phyloP scores from a whole-genome alignment of 30 jellyfish, hydroid and myxozoan species.

The Turritopsis rubra region DNA sequence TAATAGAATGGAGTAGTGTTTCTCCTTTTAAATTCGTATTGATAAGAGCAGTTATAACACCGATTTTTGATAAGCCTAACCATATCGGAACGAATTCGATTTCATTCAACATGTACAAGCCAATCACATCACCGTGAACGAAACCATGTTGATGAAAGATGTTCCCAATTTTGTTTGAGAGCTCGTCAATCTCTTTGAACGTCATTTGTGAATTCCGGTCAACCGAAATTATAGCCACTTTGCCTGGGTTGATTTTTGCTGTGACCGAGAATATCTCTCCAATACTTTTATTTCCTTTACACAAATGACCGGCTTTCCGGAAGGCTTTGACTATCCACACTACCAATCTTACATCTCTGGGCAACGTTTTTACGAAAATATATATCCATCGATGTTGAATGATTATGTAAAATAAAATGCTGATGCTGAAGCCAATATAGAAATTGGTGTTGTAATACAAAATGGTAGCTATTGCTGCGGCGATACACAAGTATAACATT shows the following conservation, averaged over 20 bases:
- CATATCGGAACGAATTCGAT: constrained; percentile 45
- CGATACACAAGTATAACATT: not conserved
- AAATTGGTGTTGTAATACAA: not conserved
- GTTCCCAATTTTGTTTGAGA: constrained; percentile 26
- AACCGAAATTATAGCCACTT: constrained; percentile 15
- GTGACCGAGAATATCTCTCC: constrained; percentile 13
- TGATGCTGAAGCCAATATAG: not conserved
- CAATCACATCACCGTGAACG: constrained; percentile 25
- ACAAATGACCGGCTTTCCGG: not conserved
- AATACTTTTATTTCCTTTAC: constrained; percentile 2
- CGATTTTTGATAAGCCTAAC: constrained; percentile 77
- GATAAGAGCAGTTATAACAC: constrained; percentile 54
- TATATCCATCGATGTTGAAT: not conserved
- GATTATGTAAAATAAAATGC: not conserved
- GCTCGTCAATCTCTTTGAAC: not conserved
- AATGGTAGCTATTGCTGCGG: not conserved
- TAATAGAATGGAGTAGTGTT: constrained; percentile 58
- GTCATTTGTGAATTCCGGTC: constrained; percentile 5
- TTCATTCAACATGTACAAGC: not conserved
- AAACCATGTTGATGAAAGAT: not conserved
- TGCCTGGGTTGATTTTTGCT: constrained; percentile 17
- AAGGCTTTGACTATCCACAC: not conserved
- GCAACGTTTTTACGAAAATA: not conserved
- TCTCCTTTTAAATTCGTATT: constrained; percentile 59
- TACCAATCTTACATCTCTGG: not conserved